Evolutionary conservation across 2,113 vertebrate species (phyloP), one percentile per base, ranked within the genome.

Genomic region (Nannospalax galili): DNA sequence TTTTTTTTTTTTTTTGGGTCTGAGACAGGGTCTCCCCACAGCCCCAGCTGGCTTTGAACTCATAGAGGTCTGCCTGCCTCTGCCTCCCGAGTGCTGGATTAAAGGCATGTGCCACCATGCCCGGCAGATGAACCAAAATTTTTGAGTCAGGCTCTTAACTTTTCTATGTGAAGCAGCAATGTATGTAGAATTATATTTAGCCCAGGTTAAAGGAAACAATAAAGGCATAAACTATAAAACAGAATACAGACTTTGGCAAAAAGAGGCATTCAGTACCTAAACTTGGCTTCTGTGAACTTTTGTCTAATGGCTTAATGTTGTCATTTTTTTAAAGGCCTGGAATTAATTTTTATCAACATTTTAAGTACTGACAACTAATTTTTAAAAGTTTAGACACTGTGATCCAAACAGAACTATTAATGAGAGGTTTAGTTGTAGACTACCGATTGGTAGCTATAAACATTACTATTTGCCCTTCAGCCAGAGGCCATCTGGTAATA

Each of bases 321-420:
- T 12, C 62, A 85, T 7, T 32, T 90, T n/a, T 60, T 82, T 88
- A 88, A 52, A 86, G 5, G 28, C n/a, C 62, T 88, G 0, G 45
- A 93, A 88, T 80, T 60, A 88, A 62, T 65, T 95, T 93, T 80
- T 62, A 11, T 80, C 37, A 95, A 92, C 52, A 58, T 92, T 91
- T 92, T 79, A 87, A 95, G 35, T 78, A 58, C 69, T 52, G 35
- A 92, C 65, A 90, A 87, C n/a, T 87, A 90, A 91, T 84, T 79
- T 94, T 82, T 74, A 32, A 48, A 74, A 56, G 26, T 58, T 95
- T 88, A 42, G 92, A 92, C 24, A 58, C 69, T 92, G 28, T 78
- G 58, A 35, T 2, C 67, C 42, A 92, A 92, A 93, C 62, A 92
- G 88, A 96, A 95, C 70, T 77, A 90, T 90, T 87, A 67, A 48